Percentiles rank a stretch among this genome's conserved stretches.
phyloP scores from a whole-genome alignment of 2,888 invertebrate genomes.

The Apoda limacodes region DNA sequence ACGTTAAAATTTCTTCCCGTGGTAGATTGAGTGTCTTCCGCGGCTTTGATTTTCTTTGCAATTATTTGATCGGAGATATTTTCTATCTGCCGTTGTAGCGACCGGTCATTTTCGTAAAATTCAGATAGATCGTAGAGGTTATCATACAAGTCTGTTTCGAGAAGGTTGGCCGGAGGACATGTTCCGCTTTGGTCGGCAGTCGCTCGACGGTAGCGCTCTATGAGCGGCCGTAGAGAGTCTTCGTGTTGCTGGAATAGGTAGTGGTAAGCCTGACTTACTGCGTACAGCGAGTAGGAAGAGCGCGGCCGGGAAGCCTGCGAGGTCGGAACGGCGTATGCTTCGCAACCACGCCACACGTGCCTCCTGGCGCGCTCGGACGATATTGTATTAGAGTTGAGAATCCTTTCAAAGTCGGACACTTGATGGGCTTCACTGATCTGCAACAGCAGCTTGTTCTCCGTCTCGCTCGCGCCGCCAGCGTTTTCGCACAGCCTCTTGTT shows the following conservation, averaged over 20 bases:
- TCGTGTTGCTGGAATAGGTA: conserved; percentile 58
- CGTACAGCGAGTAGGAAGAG: conserved; percentile 53
- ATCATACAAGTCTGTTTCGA: conserved; percentile 46
- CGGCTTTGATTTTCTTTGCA: conserved; percentile 33
- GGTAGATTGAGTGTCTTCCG: conserved; percentile 25
- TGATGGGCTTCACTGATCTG: conserved; percentile 72
- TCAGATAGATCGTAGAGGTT: conserved; percentile 56
- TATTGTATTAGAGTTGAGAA: conserved; percentile 71
- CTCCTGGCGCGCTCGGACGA: conserved; percentile 49
- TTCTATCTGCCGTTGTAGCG: conserved; percentile 44
- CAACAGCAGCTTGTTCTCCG: conserved; percentile 62
- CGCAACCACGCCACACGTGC: conserved; percentile 53
- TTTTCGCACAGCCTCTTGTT: conserved; percentile 58
- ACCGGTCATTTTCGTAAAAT: conserved; percentile 61
- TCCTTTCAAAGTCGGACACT: conserved; percentile 73
- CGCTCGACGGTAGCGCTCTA: conserved; percentile 43
- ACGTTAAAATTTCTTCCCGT: conserved; percentile 46
- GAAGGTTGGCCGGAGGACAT: conserved; percentile 32
- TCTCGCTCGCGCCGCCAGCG: conserved; percentile 48
- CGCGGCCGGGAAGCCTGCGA: conserved; percentile 45
- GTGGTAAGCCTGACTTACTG: conserved; percentile 56
- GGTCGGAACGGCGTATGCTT: conserved; percentile 33
- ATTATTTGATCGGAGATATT: conserved; percentile 45
- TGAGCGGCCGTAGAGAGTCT: conserved; percentile 53
- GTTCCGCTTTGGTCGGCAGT: conserved; percentile 27